These are phyloP conservation scores for Cyanocitta stelleri DNA, from an alignment of 2,113 vertebrate genomes.

Conservation along the genomic window DNA sequence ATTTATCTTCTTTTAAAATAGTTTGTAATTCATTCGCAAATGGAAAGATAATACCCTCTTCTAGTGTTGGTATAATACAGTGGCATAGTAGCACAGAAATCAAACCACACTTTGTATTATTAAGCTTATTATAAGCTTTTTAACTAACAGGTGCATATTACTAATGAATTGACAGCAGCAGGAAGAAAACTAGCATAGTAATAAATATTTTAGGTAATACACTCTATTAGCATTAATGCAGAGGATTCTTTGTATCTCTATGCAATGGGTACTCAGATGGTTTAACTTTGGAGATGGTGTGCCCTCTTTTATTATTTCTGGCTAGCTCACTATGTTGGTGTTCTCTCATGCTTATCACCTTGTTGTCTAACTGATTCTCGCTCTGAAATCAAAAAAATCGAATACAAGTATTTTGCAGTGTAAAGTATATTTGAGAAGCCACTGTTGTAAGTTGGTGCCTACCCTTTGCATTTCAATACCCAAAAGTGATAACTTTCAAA, in stretches of 20 bases:
- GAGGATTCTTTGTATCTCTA: background rate
- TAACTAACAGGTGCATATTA: background rate
- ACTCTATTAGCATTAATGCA: background rate
- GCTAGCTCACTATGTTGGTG: background rate
- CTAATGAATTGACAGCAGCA: background rate
- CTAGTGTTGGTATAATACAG: background rate
- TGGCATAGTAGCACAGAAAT: background rate
- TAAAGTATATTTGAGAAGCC: background rate
- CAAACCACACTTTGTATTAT: background rate
- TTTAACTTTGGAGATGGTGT: conserved; percentile 6
- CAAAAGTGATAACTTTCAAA: conserved; percentile 50
- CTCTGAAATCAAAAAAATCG: background rate
- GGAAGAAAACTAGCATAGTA: background rate
- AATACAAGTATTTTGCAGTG: background rate
- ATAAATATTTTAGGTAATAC: background rate
- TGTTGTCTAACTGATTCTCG: background rate
- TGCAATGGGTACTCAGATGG: background rate
- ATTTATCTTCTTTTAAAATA: background rate
- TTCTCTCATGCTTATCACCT: background rate
- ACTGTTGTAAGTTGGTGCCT: background rate
- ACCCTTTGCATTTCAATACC: conserved; percentile 16
- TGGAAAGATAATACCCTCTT: background rate
- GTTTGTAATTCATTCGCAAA: background rate
- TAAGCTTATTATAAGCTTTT: background rate
- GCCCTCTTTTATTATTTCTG: background rate